Base-by-base conservation (phyloP, 2,888 invertebrate species). In the Cremastinae sp. region DNA sequence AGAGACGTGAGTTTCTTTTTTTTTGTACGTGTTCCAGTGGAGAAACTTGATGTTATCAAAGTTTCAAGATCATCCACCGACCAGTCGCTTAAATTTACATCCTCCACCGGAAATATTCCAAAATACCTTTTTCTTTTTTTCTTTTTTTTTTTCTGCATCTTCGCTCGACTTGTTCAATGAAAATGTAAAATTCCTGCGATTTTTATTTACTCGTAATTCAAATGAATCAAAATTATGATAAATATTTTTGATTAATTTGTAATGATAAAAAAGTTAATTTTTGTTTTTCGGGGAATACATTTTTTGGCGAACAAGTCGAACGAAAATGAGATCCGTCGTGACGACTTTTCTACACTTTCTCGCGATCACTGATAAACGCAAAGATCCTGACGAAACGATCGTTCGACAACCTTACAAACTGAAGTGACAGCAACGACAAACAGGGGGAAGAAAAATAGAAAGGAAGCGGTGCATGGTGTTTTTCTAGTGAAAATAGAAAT, bases 381-480 rank as follows among this genome's bases (percentile, higher is more conserved):
- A 12, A 22, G 51, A 22, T 43, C n/a, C 16, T 41, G 41, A 38
- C 53, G 34, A 59, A 54, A 38, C 41, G 28, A 45, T 49, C 18
- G 62, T 10, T 14, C 34, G 49, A 49, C 51, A 49, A 64, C 51
- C 20, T 18, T 51, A 61, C 64, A 12, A 49, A 75, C 43, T 36
- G 54, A 53, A 62, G 68, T 49, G 75, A 75, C 72, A 28, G 38
- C 43, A 62, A 74, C 62, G 72, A 75, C 72, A 22, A 58, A 53
- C 68, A 58, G 51, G 53, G 28, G 34, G 22, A 68, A 41, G 49
- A 51, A 56, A 64, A 54, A 22, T 47, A 41, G 62, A 64, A 53
- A 47, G 43, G 62, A 68, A 45, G 45, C 62, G 49, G 68, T 72
- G 72, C 72, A 75, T 75, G 71, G 66, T 72, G 72, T 75, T 75